Base-by-base conservation (phyloP, 1,140 invertebrate species). In the Papilio xuthus region DNA sequence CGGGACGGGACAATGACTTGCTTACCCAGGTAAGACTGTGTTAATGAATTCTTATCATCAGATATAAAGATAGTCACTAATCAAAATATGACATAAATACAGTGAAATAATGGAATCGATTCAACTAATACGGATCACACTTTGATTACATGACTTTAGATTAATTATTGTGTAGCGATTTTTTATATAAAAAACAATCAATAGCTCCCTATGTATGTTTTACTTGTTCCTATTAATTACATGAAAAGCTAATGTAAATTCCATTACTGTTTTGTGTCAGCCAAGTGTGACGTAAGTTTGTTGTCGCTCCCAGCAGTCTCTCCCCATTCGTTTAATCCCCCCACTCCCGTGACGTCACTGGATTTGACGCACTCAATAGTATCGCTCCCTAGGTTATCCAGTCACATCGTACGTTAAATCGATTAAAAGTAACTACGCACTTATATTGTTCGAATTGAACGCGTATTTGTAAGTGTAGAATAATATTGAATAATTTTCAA, bases 321-420 rank as follows among this genome's bases (percentile, higher is more conserved):
- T 37, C 80, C 67, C 60, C 81, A 78, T 77, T 78, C 63, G 50
- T 79, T 78, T 82, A 83, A 85, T 82, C 80, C 76, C 74, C 81
- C 60, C 83, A 78, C 84, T 82, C 78, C 60, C 26, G 79, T 88
- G 82, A 89, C 88, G 89, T 88, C 89, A 89, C 69, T 70, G 78
- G 80, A 84, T 85, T 83, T 84, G 84, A 79, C 79, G 83, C 74
- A 63, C 50, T 78, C 79, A 79, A 81, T 78, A 84, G 82, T 79
- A 63, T 82, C 80, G n/a, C 69, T 80, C 69, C 73, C 69, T 70
- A 81, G 76, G 83, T 86, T 80, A 82, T 28, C 23, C 53, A 67
- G 15, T 4, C 26, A 67, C 28, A 20, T 18, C n/a, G 79, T 70
- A 78, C 20, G 72, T 50, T 4, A 37, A 26, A 70, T 76, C n/a